Evolutionary conservation across 2,113 vertebrate species (phyloP).

Genomic region (Nasalis larvatus): DNA sequence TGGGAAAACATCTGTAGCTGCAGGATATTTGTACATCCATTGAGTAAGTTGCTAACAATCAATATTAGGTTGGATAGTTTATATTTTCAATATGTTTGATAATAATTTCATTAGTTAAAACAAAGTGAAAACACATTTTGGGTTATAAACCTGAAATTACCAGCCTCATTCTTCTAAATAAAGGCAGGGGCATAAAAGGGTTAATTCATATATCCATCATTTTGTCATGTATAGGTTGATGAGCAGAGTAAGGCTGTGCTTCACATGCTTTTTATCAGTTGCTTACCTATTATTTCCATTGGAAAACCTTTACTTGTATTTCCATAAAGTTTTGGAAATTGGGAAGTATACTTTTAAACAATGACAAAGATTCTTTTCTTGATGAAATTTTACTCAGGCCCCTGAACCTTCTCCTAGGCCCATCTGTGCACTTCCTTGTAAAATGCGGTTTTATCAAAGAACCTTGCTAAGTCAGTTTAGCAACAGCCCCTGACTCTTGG

Average conservation of each 20-base stretch:
- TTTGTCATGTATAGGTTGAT: neutral
- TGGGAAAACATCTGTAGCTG: neutral
- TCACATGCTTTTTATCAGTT: neutral
- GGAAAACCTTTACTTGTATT: conserved; percentile 3
- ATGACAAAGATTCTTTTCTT: neutral
- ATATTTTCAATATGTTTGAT: neutral
- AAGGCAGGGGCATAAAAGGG: neutral
- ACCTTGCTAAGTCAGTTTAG: neutral
- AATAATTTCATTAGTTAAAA: neutral
- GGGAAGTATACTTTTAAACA: neutral
- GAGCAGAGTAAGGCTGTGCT: neutral
- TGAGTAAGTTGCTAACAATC: neutral
- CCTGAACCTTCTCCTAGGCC: neutral
- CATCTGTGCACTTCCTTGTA: neutral
- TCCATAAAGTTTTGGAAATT: neutral
- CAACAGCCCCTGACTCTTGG: neutral
- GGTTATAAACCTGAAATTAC: neutral
- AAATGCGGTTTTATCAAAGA: neutral
- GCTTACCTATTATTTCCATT: neutral
- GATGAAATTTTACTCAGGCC: neutral
- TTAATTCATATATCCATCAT: neutral
- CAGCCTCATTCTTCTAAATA: neutral
- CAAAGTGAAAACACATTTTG: neutral
- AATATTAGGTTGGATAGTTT: neutral
- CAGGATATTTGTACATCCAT: neutral